Evolutionary conservation across 2,797 vertebrate genomes (phyloP), one percentile per base, ranked within the genome.

Genomic region (Anableps anableps): DNA sequence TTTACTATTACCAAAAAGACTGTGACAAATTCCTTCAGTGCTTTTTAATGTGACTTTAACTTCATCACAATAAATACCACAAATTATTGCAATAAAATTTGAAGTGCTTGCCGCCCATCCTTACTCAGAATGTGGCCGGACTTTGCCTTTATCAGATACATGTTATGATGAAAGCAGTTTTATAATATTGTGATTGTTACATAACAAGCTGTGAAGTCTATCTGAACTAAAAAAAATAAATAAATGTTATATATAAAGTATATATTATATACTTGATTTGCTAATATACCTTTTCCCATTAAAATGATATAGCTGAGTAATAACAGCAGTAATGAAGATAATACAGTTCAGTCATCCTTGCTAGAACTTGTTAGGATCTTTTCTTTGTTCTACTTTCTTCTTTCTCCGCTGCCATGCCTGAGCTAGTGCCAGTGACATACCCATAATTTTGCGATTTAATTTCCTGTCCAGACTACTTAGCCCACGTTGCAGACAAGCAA

Each of bases 391-490:
- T 51, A 76, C 53, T 51, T 36, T 17, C 31, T 34, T 41, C 70
- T 0, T 83, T 26, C 6, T 38, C 43, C 71, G 17, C 80, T 79
- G 68, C 83, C 72, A 72, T 86, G 82, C 79, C 83, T 84, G 78
- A 82, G 77, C 79, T 78, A 73, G 75, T 89, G 78, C 73, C 81
- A 74, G 84, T 88, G 83, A 91, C 87, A 91, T 90, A 86, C 83
- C 85, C 74, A 86, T 83, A 82, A 91, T 89, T 81, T 87, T 90
- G 77, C 85, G 72, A 78, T 92, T 94, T 93, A 91, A 94, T 95
- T 93, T 95, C 93, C 92, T 95, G 92, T 92, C 92, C 91, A 91
- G 91, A 93, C 92, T 89, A 83, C 87, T 91, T 90, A 79, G 86
- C 82, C 53, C 84, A 86, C 83, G 90, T 87, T 81, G 72, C 86